Base-by-base conservation (phyloP, 2,888 invertebrate genomes). In the Leptinotarsa haldemani region DNA sequence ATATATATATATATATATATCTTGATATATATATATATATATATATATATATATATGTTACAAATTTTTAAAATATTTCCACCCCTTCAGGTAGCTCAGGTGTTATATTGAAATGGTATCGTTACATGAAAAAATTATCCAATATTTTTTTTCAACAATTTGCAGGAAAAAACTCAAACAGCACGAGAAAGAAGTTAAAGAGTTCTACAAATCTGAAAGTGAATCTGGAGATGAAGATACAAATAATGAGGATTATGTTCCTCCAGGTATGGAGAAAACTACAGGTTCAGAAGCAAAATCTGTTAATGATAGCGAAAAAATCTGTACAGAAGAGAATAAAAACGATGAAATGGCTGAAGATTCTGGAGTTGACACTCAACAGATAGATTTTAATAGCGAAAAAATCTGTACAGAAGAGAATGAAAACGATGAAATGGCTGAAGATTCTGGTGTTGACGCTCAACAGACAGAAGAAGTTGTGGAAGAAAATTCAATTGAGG, bases 171-270 rank as follows among this genome's bases (percentile, higher is more conserved):
- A 91, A 70, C 88, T 95, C 79, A 91, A 94, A 83, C 91, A 93
- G 82, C 90, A 94, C 69, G 93, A 93, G 81, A 93, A 93, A 84
- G 93, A 94, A 87, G 92, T 94, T 69, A 91, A 92, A 81, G 90
- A 92, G 81, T 91, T 95, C 83, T 95, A 93, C 81, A 93, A 94
- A 87, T 94, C 94, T 79, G 93, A 93, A 74, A 90, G 90, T 75
- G 92, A 92, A 78, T 89, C 90, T 16, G 90, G 80, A 68, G 77
- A 82, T 18, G 75, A 70, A 18, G 79, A 80, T 67, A 50, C 69
- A 52, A 77, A 71, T 50, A 80, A 80, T 76, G 53, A 61, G 50
- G 79, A 80, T 47, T 79, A 79, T 76, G 40, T 79, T n/a, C 75
- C 77, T 68, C 73, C 75, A 40, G 9, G 40, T 40, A 40, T 40